Evolutionary conservation across 2,888 invertebrate genomes (phyloP).

Genomic region (Apoda limacodes): DNA sequence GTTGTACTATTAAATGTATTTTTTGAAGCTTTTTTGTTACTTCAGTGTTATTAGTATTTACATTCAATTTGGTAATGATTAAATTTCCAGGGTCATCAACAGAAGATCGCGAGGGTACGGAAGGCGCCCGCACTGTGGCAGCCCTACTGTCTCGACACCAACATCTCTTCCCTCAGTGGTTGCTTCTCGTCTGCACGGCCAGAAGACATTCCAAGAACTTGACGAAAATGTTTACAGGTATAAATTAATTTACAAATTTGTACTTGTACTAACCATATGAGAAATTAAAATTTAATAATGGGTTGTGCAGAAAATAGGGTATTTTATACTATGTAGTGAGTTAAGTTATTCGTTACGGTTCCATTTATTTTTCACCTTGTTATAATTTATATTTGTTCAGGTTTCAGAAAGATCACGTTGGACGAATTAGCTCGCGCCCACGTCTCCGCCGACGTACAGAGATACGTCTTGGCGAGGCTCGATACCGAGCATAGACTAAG

Average conservation of each 20-base stretch:
- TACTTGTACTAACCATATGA: background rate
- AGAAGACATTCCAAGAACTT: slow-evolving; percentile 86
- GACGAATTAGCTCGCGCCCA: slow-evolving; percentile 91
- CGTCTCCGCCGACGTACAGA: slow-evolving; percentile 94
- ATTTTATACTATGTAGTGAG: too few relatives aligned
- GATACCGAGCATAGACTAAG: slow-evolving; percentile 89
- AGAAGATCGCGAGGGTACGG: background rate
- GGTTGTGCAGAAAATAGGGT: too few relatives aligned
- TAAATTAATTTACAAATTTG: background rate
- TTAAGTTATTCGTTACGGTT: too few relatives aligned
- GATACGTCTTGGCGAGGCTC: slow-evolving; percentile 90
- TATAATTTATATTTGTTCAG: too few relatives aligned
- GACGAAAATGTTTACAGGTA: slow-evolving; percentile 81
- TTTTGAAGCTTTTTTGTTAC: too few relatives aligned
- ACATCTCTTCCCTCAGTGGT: slow-evolving; percentile 93
- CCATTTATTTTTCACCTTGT: too few relatives aligned
- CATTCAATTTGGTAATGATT: too few relatives aligned
- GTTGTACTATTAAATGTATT: too few relatives aligned
- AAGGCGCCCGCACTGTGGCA: slow-evolving; percentile 63
- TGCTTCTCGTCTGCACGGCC: slow-evolving; percentile 90
- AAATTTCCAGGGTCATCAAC: too few relatives aligned
- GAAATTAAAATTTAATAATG: too few relatives aligned
- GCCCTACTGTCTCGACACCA: slow-evolving; percentile 90
- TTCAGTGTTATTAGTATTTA: too few relatives aligned
- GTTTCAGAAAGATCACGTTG: slow-evolving; percentile 91